Evolutionary conservation across 2,797 vertebrate species (phyloP).

Genomic region (Pipistrellus kuhlii): DNA sequence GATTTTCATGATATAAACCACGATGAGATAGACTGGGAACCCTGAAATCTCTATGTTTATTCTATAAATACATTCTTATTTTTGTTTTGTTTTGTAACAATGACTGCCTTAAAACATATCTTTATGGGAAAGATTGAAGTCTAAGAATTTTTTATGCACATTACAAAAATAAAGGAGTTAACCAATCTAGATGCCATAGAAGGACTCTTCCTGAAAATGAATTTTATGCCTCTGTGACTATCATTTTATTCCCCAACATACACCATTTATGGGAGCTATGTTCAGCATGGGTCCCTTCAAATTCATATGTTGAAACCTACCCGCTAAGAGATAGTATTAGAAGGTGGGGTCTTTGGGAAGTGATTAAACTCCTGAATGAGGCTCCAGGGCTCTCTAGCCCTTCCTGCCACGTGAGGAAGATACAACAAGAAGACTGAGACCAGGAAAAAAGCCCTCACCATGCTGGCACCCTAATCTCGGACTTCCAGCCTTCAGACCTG

Average conservation of each 20-base stretch:
- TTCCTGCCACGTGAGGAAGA: background rate
- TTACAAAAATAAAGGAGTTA: background rate
- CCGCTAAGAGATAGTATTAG: background rate
- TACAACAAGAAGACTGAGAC: background rate
- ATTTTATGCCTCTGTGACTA: background rate
- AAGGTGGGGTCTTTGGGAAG: background rate
- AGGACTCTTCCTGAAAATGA: background rate
- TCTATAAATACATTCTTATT: background rate
- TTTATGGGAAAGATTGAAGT: background rate
- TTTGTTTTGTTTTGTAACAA: background rate
- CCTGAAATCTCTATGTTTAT: background rate
- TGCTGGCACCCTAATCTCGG: background rate
- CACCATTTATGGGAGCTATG: background rate
- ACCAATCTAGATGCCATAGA: background rate
- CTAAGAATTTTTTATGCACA: background rate
- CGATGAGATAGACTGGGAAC: background rate
- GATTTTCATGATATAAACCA: background rate
- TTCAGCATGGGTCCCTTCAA: background rate
- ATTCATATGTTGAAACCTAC: background rate
- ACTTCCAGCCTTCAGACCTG: background rate
- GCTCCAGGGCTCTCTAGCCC: no score
- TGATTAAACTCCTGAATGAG: background rate
- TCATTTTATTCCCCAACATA: background rate
- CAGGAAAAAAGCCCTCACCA: background rate
- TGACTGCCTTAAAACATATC: background rate